These are phyloP conservation scores for Sycobia sp. DNA, from an alignment of 1,140 invertebrate genomes.

Conservation along the genomic window DNA sequence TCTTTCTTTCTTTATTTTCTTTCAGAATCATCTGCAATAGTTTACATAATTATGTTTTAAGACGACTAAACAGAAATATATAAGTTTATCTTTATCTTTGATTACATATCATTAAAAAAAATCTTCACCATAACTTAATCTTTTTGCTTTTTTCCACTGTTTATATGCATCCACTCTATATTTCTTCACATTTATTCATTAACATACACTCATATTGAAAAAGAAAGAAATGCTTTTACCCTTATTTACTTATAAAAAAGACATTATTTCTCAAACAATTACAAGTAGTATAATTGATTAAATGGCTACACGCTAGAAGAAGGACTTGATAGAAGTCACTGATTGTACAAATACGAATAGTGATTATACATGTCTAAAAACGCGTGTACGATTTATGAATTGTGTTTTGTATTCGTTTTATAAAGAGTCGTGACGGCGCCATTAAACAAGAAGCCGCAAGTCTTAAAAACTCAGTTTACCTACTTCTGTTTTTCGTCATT, in stretches of 20 bases:
- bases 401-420: not conserved
- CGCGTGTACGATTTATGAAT: not conserved
- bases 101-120: no score
- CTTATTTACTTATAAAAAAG: constrained; percentile 14
- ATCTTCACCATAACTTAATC: no score
- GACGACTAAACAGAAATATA: constrained; percentile 14
- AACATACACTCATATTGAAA: not conserved
- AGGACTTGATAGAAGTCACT: constrained; percentile 5
- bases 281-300: constrained; percentile 20
- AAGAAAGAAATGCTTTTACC: constrained; percentile 17
- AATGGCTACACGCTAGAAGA: constrained; percentile 28
- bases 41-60: constrained; percentile 28
- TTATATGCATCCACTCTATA: not conserved
- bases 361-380: not conserved
- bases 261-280: constrained; percentile 23
- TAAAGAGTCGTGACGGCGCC: not conserved
- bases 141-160: not conserved
- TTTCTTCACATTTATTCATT: not conserved
- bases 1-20: constrained; percentile 10
- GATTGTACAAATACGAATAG: constrained; percentile 17
- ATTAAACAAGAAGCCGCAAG: not conserved
- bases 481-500: not conserved
- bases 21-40: not conserved
- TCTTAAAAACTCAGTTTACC: not conserved
- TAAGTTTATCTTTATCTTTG: constrained; percentile 7